Evolutionary conservation across 2,113 vertebrate genomes (phyloP).

Genomic region (Petromus typicus): DNA sequence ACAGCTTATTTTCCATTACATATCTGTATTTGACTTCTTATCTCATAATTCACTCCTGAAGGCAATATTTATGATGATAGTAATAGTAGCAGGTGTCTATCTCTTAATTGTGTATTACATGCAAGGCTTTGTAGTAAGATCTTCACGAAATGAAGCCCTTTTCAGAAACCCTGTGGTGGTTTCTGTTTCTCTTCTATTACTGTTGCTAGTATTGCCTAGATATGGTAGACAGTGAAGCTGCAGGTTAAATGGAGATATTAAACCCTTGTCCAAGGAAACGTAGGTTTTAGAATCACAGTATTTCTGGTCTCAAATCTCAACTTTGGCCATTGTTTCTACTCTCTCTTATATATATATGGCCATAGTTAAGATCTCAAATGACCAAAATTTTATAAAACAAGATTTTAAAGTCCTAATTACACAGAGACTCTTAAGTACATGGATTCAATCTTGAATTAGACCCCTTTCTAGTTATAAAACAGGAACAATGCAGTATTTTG

Average conservation of each 20-base stretch:
- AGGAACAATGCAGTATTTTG: background rate
- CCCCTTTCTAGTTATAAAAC: background rate
- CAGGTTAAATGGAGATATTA: background rate
- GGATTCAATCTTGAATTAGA: background rate
- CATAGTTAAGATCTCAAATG: background rate
- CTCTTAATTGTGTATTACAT: background rate
- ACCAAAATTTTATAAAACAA: background rate
- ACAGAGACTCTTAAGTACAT: background rate
- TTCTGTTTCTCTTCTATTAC: too few relatives aligned
- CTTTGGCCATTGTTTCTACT: background rate
- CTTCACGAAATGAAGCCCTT: background rate
- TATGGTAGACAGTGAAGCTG: background rate
- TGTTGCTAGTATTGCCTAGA: background rate
- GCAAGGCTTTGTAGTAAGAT: background rate
- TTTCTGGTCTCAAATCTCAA: background rate
- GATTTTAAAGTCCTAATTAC: background rate
- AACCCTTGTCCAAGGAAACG: background rate
- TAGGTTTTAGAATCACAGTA: background rate
- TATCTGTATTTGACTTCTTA: background rate
- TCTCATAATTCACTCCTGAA: background rate
- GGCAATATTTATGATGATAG: background rate
- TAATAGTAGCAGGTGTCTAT: background rate
- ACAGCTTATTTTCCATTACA: background rate
- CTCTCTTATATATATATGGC: background rate
- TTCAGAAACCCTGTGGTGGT: background rate